phyloP scores from a whole-genome alignment of 2,888 invertebrate species.

The Thereva nobilitata region DNA sequence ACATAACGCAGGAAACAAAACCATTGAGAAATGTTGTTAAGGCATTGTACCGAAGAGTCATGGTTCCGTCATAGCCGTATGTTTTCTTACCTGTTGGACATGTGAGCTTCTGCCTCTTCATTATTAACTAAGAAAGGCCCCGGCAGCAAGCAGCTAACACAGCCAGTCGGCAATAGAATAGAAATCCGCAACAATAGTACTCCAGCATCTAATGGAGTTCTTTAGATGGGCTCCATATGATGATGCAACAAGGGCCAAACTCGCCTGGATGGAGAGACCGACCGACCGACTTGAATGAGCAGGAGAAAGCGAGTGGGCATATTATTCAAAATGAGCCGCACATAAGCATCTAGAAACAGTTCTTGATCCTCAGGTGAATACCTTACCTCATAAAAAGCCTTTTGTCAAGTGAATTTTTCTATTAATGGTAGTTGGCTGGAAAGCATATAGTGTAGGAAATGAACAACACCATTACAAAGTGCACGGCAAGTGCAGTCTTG shows the following conservation, averaged over 20 bases:
- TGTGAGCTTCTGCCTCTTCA: slow-evolving; percentile 13
- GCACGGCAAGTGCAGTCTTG: slow-evolving; percentile 19
- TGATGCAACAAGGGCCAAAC: too few relatives aligned
- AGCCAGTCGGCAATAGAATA: too few relatives aligned
- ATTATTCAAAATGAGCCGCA: too few relatives aligned
- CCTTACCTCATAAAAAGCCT: slow-evolving; percentile 18
- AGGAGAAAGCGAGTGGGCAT: too few relatives aligned
- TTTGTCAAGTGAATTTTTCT: slow-evolving; percentile 31
- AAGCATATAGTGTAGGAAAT: slow-evolving; percentile 11
- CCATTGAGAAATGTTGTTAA: neutral
- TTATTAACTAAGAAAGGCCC: neutral
- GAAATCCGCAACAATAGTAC: too few relatives aligned
- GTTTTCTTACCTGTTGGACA: slow-evolving; percentile 13
- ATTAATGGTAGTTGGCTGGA: neutral
- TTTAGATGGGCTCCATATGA: too few relatives aligned
- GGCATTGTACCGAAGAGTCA: neutral
- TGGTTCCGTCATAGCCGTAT: slow-evolving; percentile 1
- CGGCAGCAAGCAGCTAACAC: too few relatives aligned
- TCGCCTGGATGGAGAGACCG: too few relatives aligned
- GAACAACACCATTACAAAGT: slow-evolving; percentile 10
- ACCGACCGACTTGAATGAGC: too few relatives aligned
- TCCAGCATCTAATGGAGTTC: too few relatives aligned
- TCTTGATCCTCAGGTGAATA: slow-evolving; percentile 13
- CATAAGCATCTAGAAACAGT: slow-evolving; percentile 14
- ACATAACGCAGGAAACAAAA: too few relatives aligned